Evolutionary conservation across 1,140 invertebrate genomes (phyloP).

Genomic region (Hycleus phaleratus): DNA sequence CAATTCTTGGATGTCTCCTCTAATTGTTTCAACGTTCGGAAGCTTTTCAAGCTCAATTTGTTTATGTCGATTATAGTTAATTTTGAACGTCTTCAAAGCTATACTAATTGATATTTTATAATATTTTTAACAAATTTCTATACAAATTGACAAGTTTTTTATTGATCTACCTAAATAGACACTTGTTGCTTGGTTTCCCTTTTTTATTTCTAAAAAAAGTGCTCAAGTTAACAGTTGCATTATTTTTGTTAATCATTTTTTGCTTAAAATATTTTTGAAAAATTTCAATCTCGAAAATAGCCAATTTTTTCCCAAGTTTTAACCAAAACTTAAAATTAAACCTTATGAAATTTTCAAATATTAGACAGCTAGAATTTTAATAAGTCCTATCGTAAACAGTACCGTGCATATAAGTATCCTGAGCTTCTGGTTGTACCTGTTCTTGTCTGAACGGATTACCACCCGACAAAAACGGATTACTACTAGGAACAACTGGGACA

Average conservation of each 20-base stretch:
- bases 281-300: no score
- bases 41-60: no score
- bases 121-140: constrained; percentile 11
- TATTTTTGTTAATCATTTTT: no score
- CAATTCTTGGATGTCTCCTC: no score
- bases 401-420: constrained; percentile 47
- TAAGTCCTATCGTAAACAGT: constrained; percentile 50
- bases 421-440: constrained; percentile 52
- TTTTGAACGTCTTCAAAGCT: no score
- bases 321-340: no score
- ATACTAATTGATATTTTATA: no score
- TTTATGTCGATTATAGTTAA: no score
- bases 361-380: constrained; percentile 28
- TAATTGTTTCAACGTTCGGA: no score
- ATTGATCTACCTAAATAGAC: constrained; percentile 22
- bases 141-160: constrained; percentile 32
- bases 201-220: constrained; percentile 5
- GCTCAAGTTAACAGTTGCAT: constrained; percentile 22
- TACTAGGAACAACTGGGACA: constrained; percentile 28
- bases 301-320: no score
- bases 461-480: constrained; percentile 52
- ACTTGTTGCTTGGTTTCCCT: constrained; percentile 6
- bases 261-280: no score
- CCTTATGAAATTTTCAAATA: no score
- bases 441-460: constrained; percentile 45